These are phyloP conservation scores for Zhuqinia jingwanae DNA, from an alignment of 2,888 invertebrate genomes.

Conservation along the genomic window DNA sequence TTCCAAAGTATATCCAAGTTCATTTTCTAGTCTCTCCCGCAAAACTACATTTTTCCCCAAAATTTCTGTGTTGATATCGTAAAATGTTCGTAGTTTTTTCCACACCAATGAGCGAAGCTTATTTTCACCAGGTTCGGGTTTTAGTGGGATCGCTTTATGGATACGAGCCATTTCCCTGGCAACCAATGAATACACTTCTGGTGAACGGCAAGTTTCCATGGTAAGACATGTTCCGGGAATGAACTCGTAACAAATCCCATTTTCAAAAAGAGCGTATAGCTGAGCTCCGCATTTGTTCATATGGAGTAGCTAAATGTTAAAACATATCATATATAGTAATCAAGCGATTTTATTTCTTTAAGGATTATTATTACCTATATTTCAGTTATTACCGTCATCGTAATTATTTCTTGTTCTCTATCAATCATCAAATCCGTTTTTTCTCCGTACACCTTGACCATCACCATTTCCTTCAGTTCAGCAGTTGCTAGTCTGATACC, in stretches of 20 bases:
- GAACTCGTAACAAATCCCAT: constrained; percentile 95
- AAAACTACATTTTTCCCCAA: constrained; percentile 35
- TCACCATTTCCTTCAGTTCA: constrained; percentile 86
- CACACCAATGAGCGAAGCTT: neutral
- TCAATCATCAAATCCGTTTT: constrained; percentile 97
- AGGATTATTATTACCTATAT: no score
- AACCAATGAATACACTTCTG: constrained; percentile 87
- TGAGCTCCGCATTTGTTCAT: constrained; percentile 91
- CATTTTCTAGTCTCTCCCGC: neutral
- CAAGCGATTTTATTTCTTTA: no score
- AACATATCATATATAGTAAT: no score
- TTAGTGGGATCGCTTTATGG: constrained; percentile 82
- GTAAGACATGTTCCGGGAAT: constrained; percentile 90
- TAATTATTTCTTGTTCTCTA: constrained; percentile 89
- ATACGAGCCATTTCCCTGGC: constrained; percentile 92
- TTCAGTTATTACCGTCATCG: constrained; percentile 76
- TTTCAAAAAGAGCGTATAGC: constrained; percentile 94
- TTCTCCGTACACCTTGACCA: constrained; percentile 95
- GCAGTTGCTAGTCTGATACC: constrained; percentile 86
- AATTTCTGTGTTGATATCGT: constrained; percentile 56
- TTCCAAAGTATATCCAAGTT: constrained; percentile 80
- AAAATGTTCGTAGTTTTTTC: constrained; percentile 28
- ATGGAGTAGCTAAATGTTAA: constrained; percentile 83
- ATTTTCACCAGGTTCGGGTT: neutral
- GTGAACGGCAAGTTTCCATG: constrained; percentile 85